Percentiles rank a stretch among this genome's conserved stretches.
phyloP scores from a whole-genome alignment of 2,888 invertebrate species.

The Oithona nana region DNA sequence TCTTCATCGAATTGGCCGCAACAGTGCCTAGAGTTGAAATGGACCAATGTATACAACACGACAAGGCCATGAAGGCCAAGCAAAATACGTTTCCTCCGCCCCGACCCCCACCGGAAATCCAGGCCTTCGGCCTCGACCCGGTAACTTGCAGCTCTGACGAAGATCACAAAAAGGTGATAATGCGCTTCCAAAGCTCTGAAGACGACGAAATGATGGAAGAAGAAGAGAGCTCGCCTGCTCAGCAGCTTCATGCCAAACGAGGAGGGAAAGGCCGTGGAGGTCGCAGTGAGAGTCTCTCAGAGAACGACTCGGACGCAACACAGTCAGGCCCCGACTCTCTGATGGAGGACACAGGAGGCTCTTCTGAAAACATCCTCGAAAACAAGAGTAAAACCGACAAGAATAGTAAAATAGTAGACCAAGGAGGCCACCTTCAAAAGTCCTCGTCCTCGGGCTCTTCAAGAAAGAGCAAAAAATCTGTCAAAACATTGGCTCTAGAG shows the following conservation, averaged over 20 bases:
- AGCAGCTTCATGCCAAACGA: not conserved
- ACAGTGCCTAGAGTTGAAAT: constrained; percentile 30
- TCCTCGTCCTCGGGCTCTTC: not conserved
- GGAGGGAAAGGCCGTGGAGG: not conserved
- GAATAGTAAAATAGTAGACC: not conserved
- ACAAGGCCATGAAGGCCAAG: not conserved
- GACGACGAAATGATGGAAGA: constrained; percentile 11
- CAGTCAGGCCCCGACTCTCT: constrained; percentile 12
- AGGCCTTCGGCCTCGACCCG: not conserved
- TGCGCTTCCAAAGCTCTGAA: constrained; percentile 5
- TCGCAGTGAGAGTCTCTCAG: not conserved
- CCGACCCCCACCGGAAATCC: not conserved
- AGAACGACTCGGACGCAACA: constrained; percentile 8
- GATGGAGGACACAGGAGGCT: not conserved
- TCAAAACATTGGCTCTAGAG: not conserved
- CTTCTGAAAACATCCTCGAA: not conserved
- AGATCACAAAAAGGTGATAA: not conserved
- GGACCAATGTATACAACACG: not conserved
- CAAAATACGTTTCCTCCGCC: not conserved
- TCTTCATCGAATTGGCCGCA: constrained; percentile 50
- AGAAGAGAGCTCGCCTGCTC: constrained; percentile 6
- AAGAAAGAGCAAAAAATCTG: not conserved
- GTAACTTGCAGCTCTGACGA: not conserved
- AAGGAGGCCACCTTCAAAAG: not conserved
- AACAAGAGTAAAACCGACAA: not conserved